Base-by-base conservation (phyloP, 64 coral and sea anemone genomes). In the Stylophora pistillata region DNA sequence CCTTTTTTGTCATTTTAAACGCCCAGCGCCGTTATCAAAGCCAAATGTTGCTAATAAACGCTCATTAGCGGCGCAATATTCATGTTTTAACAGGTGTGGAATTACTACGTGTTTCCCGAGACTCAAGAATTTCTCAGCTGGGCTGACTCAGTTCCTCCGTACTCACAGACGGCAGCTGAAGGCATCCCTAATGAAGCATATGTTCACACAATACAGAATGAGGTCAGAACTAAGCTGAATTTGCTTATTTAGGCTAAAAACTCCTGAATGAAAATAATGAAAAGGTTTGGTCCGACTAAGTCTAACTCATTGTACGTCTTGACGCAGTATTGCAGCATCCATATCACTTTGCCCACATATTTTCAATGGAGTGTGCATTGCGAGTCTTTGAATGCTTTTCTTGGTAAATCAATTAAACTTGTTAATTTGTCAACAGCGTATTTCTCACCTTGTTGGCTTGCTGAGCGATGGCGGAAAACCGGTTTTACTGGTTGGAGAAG, bases 41-140 rank as follows among this genome's bases (percentile, higher is more conserved):
- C 37, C 37, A 47, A 47, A 47, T 47, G 7, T 47, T 4, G 37
- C 37, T 47, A 7, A 47, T 47, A 47, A 47, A 47, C 37, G 3
- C 37, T 47, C 61, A 64, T 23, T 64, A 64, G 25, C 3, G 25
- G 21, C 20, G 21, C 5, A 25, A 2, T n/a, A 78, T 68, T 59
- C 32, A 23, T 82, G 54, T 84, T 88, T 16, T 73, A 71, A 87
- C 60, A 96, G 94, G 87, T 96, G 30, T 96, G 94, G 94, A 96
- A 93, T 31, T 96, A 89, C 73, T 96, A 96, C 47, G 94, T 96
- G 17, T 92, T 92, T 72, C 94, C 94, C 61, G 94, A 96, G 59
- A 96, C 94, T 15, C 94, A 96, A 79, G 94, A 96, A 76, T 96
- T 96, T 62, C 56, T 96, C 26, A 96, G 74, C 87, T 96, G 94